Evolutionary conservation across 2,888 invertebrate genomes (phyloP), one percentile per base, ranked within the genome.

Genomic region (Vesta saturnalis): DNA sequence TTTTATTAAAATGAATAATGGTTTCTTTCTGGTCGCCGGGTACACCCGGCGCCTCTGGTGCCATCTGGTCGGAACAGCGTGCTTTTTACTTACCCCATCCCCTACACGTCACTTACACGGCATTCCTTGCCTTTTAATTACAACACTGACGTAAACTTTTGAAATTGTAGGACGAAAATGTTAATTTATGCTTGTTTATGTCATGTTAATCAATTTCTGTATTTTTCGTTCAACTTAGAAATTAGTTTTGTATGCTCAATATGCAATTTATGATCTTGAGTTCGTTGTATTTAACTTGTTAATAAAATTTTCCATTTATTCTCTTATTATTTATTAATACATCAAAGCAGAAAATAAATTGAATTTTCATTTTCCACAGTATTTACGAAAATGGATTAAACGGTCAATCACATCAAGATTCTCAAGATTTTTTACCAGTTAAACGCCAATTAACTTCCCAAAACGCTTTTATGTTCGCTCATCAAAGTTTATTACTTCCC

Each of bases 321-420:
- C 59, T 52, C 54, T 55, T 49, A 5, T 15, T 39, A 39, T 52
- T n/a, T 55, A 55, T 46, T 67, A 59, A 59, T 62, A 67, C 30
- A 63, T 67, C 62, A 63, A 67, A 67, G 63, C 19, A 22, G n/a
- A 55, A 58, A 56, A 15, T 61, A 67, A 67, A 67, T 61, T 60
- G 64, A 66, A 60, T 60, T 58, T 63, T 59, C 54, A 55, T 63
- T 60, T 56, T 73, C 72, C 76, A 0, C 82, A 88, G 88, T 54
- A 86, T 87, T 77, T 88, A 87, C 81, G 89, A 89, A 30, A 77
- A 82, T 67, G 82, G 82, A 22, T 58, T 80, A 15, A 81, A 81
- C 69, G 81, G 83, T 43, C 81, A 78, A 68, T 71, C 74, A 5
- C 77, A 78, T 60, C 75, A 74, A 54, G 78, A 80, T 47, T 62